Base-by-base conservation (phyloP, 2,797 vertebrate species). In the Glossophaga mutica region DNA sequence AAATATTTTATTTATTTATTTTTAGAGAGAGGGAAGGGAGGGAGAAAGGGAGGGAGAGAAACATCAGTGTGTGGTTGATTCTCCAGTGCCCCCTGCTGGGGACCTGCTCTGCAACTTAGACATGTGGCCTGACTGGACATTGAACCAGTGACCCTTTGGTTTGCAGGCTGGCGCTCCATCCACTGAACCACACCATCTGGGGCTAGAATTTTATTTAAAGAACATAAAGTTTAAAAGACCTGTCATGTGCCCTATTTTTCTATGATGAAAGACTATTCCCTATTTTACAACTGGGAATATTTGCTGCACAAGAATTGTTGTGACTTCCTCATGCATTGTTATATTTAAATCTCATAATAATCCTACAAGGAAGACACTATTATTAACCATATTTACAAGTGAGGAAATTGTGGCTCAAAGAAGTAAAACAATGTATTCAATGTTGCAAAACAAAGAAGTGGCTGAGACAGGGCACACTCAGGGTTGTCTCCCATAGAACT, bases 341-440 rank as follows among this genome's bases (percentile, higher is more conserved):
- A 87, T 22, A 21, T 78, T 91, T 83, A 93, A 85, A 96, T 89
- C 16, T 94, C 29, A 77, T n/a, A 79, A 24, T 74, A 93, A 68
- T 26, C 32, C 12, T 91, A 50, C 3, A 24, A 65, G 3, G 32
- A 78, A 57, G 44, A 87, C 48, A 71, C 6, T 59, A 37, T 46
- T 87, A 37, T 78, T 73, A 70, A 50, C 11, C 26, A 48, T 68
- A 37, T 0, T 34, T 78, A 26, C 1, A 67, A 57, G 44, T 1
- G 19, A 88, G 15, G 11, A 96, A 91, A 78, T 29, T 52, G 24
- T 55, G 81, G 32, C 39, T 83, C 32, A 65, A 26, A 81, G 37
- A 50, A 62, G 6, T 50, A 19, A 84, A 93, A 62, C 46, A 55
- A 48, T 29, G 10, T 50, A 7, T 26, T 46, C 9, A 55, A 76